Evolutionary conservation across 1,140 invertebrate genomes (phyloP).

Genomic region (Oscheius sp.): DNA sequence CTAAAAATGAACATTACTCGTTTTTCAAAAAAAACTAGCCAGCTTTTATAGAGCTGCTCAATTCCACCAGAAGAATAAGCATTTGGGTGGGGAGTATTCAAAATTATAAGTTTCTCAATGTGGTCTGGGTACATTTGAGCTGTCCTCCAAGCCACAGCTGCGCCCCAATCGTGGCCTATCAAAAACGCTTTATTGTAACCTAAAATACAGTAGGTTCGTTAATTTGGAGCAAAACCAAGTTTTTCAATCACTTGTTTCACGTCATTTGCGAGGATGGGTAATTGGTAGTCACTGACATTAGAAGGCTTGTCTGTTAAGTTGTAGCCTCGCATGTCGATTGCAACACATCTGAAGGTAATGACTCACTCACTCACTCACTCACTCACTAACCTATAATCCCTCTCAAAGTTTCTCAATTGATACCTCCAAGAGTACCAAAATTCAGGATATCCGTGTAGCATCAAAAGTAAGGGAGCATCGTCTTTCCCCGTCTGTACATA

Average conservation of each 20-base stretch:
- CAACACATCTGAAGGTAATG: slow-evolving; percentile 68
- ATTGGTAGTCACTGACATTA: slow-evolving; percentile 68
- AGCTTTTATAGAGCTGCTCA: slow-evolving; percentile 16
- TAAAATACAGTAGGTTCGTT: slow-evolving; percentile 43
- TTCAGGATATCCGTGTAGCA: slow-evolving; percentile 66
- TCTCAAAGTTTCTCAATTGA: slow-evolving; percentile 62
- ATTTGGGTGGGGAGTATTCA: slow-evolving; percentile 76
- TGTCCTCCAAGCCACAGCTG: slow-evolving; percentile 71
- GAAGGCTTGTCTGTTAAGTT: slow-evolving; percentile 77
- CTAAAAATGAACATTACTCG: slow-evolving; percentile 64
- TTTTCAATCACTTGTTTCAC: slow-evolving; percentile 71
- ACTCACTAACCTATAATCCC: slow-evolving; percentile 36
- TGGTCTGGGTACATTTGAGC: slow-evolving; percentile 70
- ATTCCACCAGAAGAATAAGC: slow-evolving; percentile 62
- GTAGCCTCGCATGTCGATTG: slow-evolving; percentile 77
- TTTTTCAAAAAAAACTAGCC: not conserved
- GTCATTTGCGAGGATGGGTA: slow-evolving; percentile 70
- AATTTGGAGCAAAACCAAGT: slow-evolving; percentile 64
- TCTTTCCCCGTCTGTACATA: slow-evolving; percentile 62
- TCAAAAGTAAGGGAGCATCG: slow-evolving; percentile 62
- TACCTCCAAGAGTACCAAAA: slow-evolving; percentile 65
- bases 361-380: no score
- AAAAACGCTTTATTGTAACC: slow-evolving; percentile 62
- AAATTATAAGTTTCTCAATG: slow-evolving; percentile 72
- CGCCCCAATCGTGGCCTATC: slow-evolving; percentile 79